A percentile compares a stretch with the other conserved stretches of the same genome.
phyloP scores from a whole-genome alignment of 2,113 vertebrate genomes.

The Microcebus jonahi region DNA sequence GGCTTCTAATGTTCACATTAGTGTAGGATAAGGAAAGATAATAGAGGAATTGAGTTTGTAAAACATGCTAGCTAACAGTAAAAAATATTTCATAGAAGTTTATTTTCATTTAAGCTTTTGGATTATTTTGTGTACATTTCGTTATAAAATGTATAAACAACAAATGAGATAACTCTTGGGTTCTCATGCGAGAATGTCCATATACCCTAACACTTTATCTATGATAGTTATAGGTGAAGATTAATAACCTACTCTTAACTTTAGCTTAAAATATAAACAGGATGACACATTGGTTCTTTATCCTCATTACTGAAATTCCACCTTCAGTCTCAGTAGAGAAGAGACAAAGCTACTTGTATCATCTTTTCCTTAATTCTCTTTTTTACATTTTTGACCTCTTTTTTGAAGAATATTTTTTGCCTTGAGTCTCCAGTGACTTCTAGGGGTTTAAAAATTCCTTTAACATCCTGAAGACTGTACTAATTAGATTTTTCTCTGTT shows the following conservation, averaged over 20 bases:
- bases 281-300: not conserved
- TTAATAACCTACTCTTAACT: not conserved
- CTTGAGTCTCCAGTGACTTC: not conserved
- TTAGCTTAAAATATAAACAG: constrained; percentile 46
- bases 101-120: constrained; percentile 11
- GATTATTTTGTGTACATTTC: not conserved
- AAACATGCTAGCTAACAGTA: not conserved
- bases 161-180: not conserved
- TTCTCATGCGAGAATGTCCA: not conserved
- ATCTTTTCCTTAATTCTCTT: not conserved
- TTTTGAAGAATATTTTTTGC: not conserved
- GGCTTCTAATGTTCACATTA: constrained; percentile 18
- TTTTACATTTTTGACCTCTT: not conserved
- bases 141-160: constrained; percentile 15
- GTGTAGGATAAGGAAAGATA: not conserved
- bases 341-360: not conserved
- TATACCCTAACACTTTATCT: not conserved
- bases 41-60: not conserved
- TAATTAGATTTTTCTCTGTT: constrained; percentile 5
- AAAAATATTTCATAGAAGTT: not conserved
- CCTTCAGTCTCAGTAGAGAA: not conserved
- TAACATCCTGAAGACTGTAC: not conserved
- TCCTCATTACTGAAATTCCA: constrained; percentile 29
- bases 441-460: not conserved
- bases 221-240: not conserved